phyloP scores from a whole-genome alignment of 2,888 invertebrate genomes.

The Ornithoptera priamus region DNA sequence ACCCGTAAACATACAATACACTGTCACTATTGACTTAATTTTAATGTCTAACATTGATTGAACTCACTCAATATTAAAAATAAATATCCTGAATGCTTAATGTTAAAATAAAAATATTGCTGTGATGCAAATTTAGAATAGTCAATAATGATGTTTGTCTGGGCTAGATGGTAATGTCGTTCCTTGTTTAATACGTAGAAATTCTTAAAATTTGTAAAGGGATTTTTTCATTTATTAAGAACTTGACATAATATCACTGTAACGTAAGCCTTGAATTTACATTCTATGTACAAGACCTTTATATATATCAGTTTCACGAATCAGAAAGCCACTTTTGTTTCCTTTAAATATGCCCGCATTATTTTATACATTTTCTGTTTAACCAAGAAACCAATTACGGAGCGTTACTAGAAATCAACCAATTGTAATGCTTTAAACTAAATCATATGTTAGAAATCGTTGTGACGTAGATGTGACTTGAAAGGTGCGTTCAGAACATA shows the following conservation, averaged over 20 bases:
- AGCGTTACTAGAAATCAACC: slow-evolving; percentile 31
- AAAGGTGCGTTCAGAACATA: slow-evolving; percentile 28
- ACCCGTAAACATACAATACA: slow-evolving; percentile 64
- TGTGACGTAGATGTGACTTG: slow-evolving; percentile 34
- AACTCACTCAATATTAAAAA: slow-evolving; percentile 2
- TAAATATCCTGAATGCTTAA: background rate
- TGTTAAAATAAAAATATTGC: background rate
- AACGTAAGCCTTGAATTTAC: background rate
- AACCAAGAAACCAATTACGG: slow-evolving; percentile 9
- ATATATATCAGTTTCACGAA: background rate
- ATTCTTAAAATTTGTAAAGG: no score
- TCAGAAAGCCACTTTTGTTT: background rate
- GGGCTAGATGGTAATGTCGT: background rate
- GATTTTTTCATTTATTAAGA: background rate
- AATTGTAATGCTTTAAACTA: slow-evolving; percentile 36
- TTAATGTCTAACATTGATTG: slow-evolving; percentile 30
- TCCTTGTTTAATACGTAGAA: no score
- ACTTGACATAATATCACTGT: background rate
- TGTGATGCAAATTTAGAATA: background rate
- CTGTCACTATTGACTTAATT: slow-evolving; percentile 69
- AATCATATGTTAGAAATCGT: slow-evolving; percentile 51
- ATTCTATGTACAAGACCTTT: background rate
- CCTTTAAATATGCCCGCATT: slow-evolving; percentile 13
- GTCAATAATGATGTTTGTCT: background rate
- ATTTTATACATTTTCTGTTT: background rate